Percentiles rank a stretch among this genome's conserved stretches.
phyloP scores from a whole-genome alignment of 2,113 vertebrate species.

The Pomatorhinus ruficollis region DNA sequence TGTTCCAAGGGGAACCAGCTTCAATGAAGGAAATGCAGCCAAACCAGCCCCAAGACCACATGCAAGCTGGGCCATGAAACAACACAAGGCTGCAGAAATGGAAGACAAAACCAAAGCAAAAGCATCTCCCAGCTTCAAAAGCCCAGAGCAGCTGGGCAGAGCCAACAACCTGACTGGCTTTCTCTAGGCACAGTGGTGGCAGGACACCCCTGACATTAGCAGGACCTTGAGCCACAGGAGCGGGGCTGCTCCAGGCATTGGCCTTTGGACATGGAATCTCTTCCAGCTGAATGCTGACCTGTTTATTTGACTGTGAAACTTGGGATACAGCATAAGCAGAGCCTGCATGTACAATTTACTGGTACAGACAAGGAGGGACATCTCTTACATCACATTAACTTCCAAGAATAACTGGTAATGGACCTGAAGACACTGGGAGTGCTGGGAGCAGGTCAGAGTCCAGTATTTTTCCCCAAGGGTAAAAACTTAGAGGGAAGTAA shows the following conservation, averaged over 20 bases:
- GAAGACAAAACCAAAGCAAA: neutral
- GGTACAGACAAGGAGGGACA: neutral
- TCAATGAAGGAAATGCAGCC: neutral
- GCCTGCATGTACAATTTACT: neutral
- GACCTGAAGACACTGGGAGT: neutral
- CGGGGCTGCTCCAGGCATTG: rapidly evolving
- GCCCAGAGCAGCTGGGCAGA: neutral
- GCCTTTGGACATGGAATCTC: neutral
- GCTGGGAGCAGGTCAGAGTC: neutral
- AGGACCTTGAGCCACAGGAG: neutral
- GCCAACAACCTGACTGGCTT: neutral
- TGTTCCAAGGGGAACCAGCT: neutral
- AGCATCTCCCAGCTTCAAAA: neutral
- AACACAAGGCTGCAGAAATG: neutral
- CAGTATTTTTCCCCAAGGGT: neutral
- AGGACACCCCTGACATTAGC: neutral
- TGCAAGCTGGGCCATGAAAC: neutral
- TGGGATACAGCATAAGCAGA: rapidly evolving
- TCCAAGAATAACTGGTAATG: neutral
- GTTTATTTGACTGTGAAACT: neutral
- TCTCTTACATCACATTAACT: rapidly evolving
- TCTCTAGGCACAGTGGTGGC: neutral
- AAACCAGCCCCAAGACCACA: neutral
- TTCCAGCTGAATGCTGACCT: neutral
- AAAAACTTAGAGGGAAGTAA: neutral